Conservation (phyloP, 2,888 invertebrate genomes). For the Acrobeloides nanus region DNA sequence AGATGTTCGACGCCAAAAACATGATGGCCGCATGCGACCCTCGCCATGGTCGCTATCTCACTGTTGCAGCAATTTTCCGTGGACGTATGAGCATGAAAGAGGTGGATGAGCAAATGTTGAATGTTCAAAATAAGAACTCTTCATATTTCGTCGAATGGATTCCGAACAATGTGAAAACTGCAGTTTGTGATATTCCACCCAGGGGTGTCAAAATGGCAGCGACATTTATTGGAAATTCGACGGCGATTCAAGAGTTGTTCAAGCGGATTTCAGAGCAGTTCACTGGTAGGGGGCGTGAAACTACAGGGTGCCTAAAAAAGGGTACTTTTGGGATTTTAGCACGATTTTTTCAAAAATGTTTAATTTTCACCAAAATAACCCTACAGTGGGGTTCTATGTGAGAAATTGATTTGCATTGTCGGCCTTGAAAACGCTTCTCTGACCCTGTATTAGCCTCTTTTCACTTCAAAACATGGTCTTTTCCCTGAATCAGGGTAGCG, state of each 20-base stretch:
- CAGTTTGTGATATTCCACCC: slow-evolving; percentile 68
- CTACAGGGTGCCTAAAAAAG: too few species aligned
- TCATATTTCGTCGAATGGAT: slow-evolving; percentile 81
- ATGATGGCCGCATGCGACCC: slow-evolving; percentile 60
- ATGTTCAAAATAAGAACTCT: slow-evolving; percentile 88
- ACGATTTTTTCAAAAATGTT: too few species aligned
- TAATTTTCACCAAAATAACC: too few species aligned
- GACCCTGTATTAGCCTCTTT: too few species aligned
- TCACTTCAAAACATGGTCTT: too few species aligned
- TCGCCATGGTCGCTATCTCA: slow-evolving; percentile 59
- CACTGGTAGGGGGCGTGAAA: slow-evolving; percentile 16
- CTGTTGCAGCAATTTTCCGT: slow-evolving; percentile 62
- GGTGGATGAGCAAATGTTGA: slow-evolving; percentile 80
- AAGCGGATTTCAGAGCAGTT: slow-evolving; percentile 82
- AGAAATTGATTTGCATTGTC: background rate
- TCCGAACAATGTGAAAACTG: slow-evolving; percentile 50
- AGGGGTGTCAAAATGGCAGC: slow-evolving; percentile 82
- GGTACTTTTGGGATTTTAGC: too few species aligned
- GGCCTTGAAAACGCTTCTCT: too few species aligned
- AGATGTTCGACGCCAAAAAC: too few species aligned
- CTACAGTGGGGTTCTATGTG: too few species aligned
- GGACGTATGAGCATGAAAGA: slow-evolving; percentile 64
- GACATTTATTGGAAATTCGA: slow-evolving; percentile 83
- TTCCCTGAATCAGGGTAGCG: too few species aligned
- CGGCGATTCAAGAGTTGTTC: slow-evolving; percentile 81